Evolutionary conservation across 2,888 invertebrate genomes (phyloP).

Genomic region (Himalopsyche anomala): DNA sequence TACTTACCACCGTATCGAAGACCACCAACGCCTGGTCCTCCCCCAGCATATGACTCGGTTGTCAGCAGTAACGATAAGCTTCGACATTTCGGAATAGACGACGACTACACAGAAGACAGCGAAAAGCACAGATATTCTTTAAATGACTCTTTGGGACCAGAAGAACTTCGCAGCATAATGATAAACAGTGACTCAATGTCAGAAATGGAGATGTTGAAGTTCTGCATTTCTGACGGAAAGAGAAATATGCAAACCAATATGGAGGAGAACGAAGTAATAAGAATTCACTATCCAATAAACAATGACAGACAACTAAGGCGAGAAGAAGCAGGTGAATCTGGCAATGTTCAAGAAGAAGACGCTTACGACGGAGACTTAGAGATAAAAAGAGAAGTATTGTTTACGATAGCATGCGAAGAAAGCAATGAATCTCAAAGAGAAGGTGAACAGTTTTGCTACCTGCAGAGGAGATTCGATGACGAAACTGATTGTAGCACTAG

Average conservation of each 20-base stretch:
- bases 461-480: neutral
- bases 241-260: neutral
- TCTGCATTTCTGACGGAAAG: conserved; percentile 8
- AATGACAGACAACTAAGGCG: neutral
- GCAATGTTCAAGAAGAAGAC: neutral
- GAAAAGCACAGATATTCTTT: conserved; percentile 46
- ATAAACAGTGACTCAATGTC: conserved; percentile 10
- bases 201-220: conserved; percentile 12
- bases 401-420: neutral
- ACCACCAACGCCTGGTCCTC: conserved; percentile 76
- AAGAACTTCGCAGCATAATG: conserved; percentile 47
- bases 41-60: conserved; percentile 80
- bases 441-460: neutral
- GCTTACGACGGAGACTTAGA: neutral
- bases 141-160: conserved; percentile 38
- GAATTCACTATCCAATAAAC: neutral
- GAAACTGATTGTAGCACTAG: neutral
- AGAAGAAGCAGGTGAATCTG: neutral
- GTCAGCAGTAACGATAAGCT: conserved; percentile 68
- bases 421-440: neutral
- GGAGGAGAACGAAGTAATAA: neutral
- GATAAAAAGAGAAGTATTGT: neutral
- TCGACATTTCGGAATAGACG: conserved; percentile 65
- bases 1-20: conserved; percentile 67
- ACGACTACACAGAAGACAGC: conserved; percentile 67